Conservation (phyloP, 1,140 invertebrate species). For the Palaemon carinicauda region DNA sequence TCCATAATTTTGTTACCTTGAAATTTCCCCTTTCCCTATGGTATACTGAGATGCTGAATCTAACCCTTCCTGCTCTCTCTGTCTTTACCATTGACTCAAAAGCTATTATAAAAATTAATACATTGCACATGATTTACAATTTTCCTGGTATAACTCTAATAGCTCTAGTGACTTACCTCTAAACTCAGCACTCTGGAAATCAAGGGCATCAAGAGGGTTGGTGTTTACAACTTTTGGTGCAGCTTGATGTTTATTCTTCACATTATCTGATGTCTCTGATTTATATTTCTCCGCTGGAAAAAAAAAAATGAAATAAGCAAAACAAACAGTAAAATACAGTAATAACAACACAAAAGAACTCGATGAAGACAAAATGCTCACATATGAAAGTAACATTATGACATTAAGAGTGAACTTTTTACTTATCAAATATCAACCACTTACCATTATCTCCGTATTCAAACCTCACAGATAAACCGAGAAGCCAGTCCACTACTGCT, state of each 20-base stretch:
- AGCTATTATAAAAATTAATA: too few species aligned
- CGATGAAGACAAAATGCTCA: neutral
- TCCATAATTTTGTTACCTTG: too few species aligned
- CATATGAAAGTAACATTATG: neutral
- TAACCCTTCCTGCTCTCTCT: too few species aligned
- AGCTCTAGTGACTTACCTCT: conserved; percentile 71
- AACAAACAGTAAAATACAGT: neutral
- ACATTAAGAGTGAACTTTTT: neutral
- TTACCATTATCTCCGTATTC: conserved; percentile 63
- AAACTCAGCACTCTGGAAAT: conserved; percentile 71
- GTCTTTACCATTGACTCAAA: too few species aligned
- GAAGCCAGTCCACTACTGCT: conserved; percentile 81
- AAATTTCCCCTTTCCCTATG: too few species aligned
- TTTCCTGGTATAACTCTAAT: too few species aligned
- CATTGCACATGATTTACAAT: too few species aligned
- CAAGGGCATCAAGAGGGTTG: conserved; percentile 84
- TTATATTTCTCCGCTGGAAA: conserved; percentile 78
- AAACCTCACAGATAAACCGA: conserved; percentile 81
- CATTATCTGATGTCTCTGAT: conserved; percentile 71
- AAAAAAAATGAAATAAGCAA: neutral
- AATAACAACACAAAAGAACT: conserved; percentile 13
- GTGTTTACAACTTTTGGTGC: conserved; percentile 76
- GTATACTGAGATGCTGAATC: too few species aligned
- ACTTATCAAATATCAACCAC: conserved; percentile 58
- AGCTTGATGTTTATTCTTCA: conserved; percentile 68